Base-by-base conservation (phyloP, 2,888 invertebrate genomes). In the Parthenolecanium corni region DNA sequence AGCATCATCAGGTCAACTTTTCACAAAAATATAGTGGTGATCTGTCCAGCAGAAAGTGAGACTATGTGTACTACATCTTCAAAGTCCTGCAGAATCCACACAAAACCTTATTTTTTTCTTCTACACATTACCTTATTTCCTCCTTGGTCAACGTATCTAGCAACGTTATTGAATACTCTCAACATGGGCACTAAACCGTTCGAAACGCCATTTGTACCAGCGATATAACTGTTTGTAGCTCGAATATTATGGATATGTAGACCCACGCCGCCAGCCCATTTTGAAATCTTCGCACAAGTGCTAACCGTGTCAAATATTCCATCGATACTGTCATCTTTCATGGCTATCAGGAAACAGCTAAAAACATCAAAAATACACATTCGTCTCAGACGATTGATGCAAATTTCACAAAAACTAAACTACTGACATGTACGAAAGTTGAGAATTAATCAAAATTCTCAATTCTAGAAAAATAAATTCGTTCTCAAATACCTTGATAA, bases 121-220 rank as follows among this genome's bases (percentile, higher is more conserved):
- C 31, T 6, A 31, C 9, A 31, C 9, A 9, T 47, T 67, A 76
- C 76, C 71, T 96, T 96, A 72, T 95, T 95, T 52, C 96, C 96
- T 21, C 96, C 95, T 77, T 98, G 97, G 74, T 96, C 95, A 0
- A 97, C 95, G 76, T 96, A 97, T 65, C 92, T 80, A 0, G 96
- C 95, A 2, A 93, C 91, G 71, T 93, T 92, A 73, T 97, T 97
- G 73, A 84, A 98, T 0, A 97, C 93, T 66, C 94, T 77, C 46
- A 98, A 76, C 90, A 95, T 92, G 0, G 97, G 97, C 38, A 99
- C 86, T 40, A 98, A 76, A 0, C 98, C 98, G 75, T 95, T 96
- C 0, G 96, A 95, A 25, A 82, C 80, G 14, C 94, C 96, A 76
- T 93, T 90, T 2, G 95, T 96, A 66, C 96, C 95, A 62, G 87